Evolutionary conservation across 1,140 invertebrate species (phyloP).

Genomic region (Diploscapter pachys): DNA sequence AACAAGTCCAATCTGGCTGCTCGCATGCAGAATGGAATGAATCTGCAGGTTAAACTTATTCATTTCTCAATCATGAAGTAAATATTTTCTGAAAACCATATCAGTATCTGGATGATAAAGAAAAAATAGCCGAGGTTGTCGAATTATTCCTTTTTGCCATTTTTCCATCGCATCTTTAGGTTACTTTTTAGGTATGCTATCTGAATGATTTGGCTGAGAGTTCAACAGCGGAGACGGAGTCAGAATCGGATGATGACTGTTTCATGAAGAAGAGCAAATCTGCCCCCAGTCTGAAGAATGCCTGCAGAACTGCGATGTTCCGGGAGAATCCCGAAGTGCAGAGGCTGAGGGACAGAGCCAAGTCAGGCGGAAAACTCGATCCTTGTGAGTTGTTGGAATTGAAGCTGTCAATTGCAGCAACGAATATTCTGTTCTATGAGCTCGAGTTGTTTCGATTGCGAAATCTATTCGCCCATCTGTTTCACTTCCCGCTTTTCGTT

Average conservation of each 20-base stretch:
- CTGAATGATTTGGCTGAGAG: conserved; percentile 31
- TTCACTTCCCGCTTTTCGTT: too few relatives aligned
- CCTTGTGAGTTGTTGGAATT: background rate
- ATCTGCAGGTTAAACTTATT: conserved; percentile 1
- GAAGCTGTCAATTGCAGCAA: too few relatives aligned
- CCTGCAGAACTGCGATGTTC: conserved; percentile 7
- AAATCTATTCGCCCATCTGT: too few relatives aligned
- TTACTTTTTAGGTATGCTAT: conserved; percentile 23
- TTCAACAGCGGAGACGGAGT: conserved; percentile 15
- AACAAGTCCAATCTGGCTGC: conserved; percentile 12
- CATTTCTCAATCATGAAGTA: too few relatives aligned
- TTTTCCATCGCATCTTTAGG: too few relatives aligned
- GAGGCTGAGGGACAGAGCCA: conserved; percentile 17
- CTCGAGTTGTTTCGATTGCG: too few relatives aligned
- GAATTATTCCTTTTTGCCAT: too few relatives aligned
- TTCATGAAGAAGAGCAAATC: conserved; percentile 19
- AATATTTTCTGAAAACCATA: too few relatives aligned
- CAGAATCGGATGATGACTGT: conserved; percentile 19
- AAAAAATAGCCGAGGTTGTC: too few relatives aligned
- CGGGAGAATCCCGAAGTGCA: background rate
- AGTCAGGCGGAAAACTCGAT: conserved; percentile 1
- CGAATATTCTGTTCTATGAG: too few relatives aligned
- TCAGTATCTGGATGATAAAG: too few relatives aligned
- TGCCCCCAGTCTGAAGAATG: conserved; percentile 4
- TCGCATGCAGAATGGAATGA: conserved; percentile 15